Conservation (phyloP, 1,140 invertebrate species). For the Eumeta japonica region DNA sequence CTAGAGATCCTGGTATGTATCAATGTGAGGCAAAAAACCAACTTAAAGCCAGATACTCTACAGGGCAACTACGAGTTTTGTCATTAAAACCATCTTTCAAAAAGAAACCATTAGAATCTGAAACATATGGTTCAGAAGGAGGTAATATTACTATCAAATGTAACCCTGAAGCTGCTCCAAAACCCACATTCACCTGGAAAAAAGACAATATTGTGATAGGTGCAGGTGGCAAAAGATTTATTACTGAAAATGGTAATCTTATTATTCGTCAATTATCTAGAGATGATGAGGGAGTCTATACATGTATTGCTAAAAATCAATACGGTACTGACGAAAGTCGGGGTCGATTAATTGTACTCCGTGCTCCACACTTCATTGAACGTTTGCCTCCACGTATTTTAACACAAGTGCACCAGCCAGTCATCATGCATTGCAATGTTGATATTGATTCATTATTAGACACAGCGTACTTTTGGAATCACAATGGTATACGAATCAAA, state of each 20-base stretch:
- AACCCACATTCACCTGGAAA: conserved; percentile 86
- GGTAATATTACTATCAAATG: conserved; percentile 91
- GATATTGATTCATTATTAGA: conserved; percentile 80
- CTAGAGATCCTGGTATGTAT: conserved; percentile 91
- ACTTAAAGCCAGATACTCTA: conserved; percentile 81
- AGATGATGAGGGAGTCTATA: conserved; percentile 86
- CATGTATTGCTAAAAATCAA: conserved; percentile 83
- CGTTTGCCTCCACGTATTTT: conserved; percentile 64
- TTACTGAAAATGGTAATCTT: conserved; percentile 80
- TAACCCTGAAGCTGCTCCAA: conserved; percentile 91
- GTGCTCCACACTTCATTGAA: conserved; percentile 71
- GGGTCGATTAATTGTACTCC: conserved; percentile 81
- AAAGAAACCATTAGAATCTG: conserved; percentile 82
- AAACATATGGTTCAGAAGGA: conserved; percentile 86
- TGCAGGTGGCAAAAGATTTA: conserved; percentile 73
- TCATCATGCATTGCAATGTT: conserved; percentile 78
- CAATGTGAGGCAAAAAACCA: conserved; percentile 91
- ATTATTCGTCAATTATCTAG: conserved; percentile 83
- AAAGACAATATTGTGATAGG: conserved; percentile 84
- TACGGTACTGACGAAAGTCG: conserved; percentile 78
- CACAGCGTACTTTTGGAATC: conserved; percentile 86
- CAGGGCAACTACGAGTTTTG: conserved; percentile 85
- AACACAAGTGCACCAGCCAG: conserved; percentile 67
- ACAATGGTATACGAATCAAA: conserved; percentile 79
- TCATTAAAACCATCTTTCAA: conserved; percentile 86